Conservation (phyloP, 1,140 invertebrate genomes). For the Drosophila subpulchrella region DNA sequence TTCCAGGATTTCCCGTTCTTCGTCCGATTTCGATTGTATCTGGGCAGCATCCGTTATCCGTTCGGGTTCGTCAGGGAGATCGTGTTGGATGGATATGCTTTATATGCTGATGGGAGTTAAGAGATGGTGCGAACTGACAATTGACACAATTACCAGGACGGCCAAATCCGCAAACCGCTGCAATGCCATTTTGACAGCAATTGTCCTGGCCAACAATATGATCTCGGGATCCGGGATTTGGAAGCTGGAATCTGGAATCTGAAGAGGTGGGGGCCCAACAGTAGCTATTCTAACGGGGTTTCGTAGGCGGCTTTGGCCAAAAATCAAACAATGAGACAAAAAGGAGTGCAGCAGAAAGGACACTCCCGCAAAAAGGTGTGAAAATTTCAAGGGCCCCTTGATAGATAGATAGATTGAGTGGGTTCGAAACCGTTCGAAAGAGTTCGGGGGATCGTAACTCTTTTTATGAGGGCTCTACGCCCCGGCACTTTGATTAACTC, state of each 20-base stretch:
- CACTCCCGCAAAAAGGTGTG: slow-evolving; percentile 59
- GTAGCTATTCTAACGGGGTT: slow-evolving; percentile 64
- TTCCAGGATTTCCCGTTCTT: slow-evolving; percentile 41
- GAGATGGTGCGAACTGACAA: slow-evolving; percentile 74
- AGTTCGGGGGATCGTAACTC: slow-evolving; percentile 24
- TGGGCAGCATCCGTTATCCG: slow-evolving; percentile 31
- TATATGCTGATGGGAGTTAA: slow-evolving; percentile 14
- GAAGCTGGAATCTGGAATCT: not conserved
- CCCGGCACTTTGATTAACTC: slow-evolving; percentile 59
- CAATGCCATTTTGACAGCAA: slow-evolving; percentile 66
- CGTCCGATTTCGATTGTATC: slow-evolving; percentile 42
- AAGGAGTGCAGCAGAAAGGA: slow-evolving; percentile 2
- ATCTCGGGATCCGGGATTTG: slow-evolving; percentile 1
- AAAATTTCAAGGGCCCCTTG: slow-evolving; percentile 61
- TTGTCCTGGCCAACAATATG: slow-evolving; percentile 59
- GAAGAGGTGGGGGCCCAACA: not conserved
- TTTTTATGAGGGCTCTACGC: slow-evolving; percentile 54
- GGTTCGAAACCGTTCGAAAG: not conserved
- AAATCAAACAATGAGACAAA: slow-evolving; percentile 36
- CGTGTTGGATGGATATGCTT: slow-evolving; percentile 2
- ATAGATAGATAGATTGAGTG: slow-evolving; percentile 68
- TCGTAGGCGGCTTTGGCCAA: slow-evolving; percentile 64
- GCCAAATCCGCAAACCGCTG: slow-evolving; percentile 32
- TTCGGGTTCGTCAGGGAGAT: not conserved
- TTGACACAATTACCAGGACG: slow-evolving; percentile 69